Evolutionary conservation across 2,888 invertebrate genomes (phyloP), one percentile per base, ranked within the genome.

Genomic region (Megalurothrips usitatus): DNA sequence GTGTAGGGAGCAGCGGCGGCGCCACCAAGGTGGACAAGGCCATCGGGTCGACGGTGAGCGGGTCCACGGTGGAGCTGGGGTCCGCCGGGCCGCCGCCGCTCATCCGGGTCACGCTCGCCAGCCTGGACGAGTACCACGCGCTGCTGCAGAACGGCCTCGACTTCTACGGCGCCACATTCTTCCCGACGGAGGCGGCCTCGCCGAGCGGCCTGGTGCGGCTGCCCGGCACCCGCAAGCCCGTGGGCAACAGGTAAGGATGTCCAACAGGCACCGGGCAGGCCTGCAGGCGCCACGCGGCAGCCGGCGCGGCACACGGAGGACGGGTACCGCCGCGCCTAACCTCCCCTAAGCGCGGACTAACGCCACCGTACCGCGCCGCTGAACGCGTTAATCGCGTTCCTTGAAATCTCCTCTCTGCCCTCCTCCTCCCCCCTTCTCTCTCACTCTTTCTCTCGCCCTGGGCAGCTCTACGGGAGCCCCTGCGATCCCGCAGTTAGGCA

Each of bases 101-200:
- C 48, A 90, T 94, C 78, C 90, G 94, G 82, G 90, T 94, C 81
- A 94, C 94, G 0, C 88, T 94, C 83, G 94, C 94, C 82, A 93
- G 91, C 82, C 89, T 93, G 83, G 94, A 94, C 84, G 94, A 94
- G 85, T 93, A 92, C 84, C 93, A 94, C 87, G 91, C 92, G 85
- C 89, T 95, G 81, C 89, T 95, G 82, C 94, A 95, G 87, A 94
- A 94, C 85, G 95, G 95, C 0, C 89, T 95, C 82, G 94, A 95
- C 88, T 95, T 95, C 89, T 95, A 94, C 86, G 95, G 94, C 28
- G 95, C 95, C 79, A 95, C 95, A 43, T 95, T 93, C 89, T 95
- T 95, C 88, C 95, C 95, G 80, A 94, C 94, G 6, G 95, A 95
- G 86, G 90, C 84, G 19, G 84, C 84, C n/a, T 78, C 83, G 11